Evolutionary conservation across 2,888 invertebrate genomes (phyloP), one percentile per base, ranked within the genome.

Genomic region (Cactoblastis cactorum): DNA sequence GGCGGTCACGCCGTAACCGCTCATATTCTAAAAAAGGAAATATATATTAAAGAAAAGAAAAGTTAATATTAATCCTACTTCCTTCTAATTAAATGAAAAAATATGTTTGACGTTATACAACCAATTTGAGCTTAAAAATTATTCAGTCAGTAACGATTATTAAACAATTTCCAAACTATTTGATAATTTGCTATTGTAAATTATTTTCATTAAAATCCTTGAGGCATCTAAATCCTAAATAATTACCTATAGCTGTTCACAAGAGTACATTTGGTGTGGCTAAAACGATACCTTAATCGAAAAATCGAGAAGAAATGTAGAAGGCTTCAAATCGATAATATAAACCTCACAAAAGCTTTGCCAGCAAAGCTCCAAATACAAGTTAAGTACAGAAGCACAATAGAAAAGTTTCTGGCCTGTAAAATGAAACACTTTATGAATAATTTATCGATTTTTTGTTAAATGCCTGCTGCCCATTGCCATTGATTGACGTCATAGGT

Each of bases 11-110:
- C 77, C 77, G 84, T 90, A 90, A 60, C 71, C 77, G 60, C 82
- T 89, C 88, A 89, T 89, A 60, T 61, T 83, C 88, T 88, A 59
- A 56, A 56, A 8, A 50, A 51, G 52, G 50, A n/a, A 45, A 37
- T 35, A 38, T 22, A 22, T 4, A 22, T 22, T 22, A 9, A 28
- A 28, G 9, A 28, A 28, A 28, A 28, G 9, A 28, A 3, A 8
- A n/a, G n/a, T n/a, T n/a, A n/a, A 6, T 28, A 28, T 28, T n/a
- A n/a, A n/a, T n/a, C n/a, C n/a, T n/a, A n/a, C n/a, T n/a, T n/a
- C n/a, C n/a, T n/a, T n/a, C n/a, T n/a, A n/a, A n/a, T n/a, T n/a
- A n/a, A n/a, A n/a, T n/a, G n/a, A n/a, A n/a, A n/a, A n/a, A n/a
- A n/a, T n/a, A n/a, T n/a, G n/a, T n/a, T n/a, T n/a, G n/a, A n/a